Evolutionary conservation across 2,888 invertebrate genomes (phyloP).

Genomic region (Sphaeridia pumilis): DNA sequence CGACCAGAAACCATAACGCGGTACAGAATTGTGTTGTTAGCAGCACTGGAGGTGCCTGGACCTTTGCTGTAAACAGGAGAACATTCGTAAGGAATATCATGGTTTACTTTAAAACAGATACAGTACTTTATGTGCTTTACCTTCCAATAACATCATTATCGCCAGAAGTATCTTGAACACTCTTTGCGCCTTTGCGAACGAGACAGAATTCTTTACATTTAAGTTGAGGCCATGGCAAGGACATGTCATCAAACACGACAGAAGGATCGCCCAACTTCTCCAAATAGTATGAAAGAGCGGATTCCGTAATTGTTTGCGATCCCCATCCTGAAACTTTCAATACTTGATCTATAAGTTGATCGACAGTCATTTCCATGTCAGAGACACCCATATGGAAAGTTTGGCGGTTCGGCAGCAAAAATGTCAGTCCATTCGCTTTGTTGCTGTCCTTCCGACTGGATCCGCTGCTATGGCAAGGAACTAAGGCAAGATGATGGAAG

Average conservation of each 20-base stretch:
- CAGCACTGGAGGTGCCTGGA: background rate
- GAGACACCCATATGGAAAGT: conserved; percentile 22
- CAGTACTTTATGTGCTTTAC: too few species aligned
- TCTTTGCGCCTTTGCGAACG: conserved; percentile 35
- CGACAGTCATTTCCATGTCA: conserved; percentile 21
- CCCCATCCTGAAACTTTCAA: conserved; percentile 31
- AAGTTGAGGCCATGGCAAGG: conserved; percentile 18
- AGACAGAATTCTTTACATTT: conserved; percentile 35
- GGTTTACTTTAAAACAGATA: background rate
- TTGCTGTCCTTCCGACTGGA: conserved; percentile 3
- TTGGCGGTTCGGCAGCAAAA: conserved; percentile 30
- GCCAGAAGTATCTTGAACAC: conserved; percentile 24
- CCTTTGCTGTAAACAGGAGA: background rate
- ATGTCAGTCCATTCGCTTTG: conserved; percentile 19
- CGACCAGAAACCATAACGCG: conserved; percentile 33
- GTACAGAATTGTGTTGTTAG: too few species aligned
- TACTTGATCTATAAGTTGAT: conserved; percentile 23
- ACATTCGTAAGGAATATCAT: background rate
- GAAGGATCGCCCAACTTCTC: conserved; percentile 31
- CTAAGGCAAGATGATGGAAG: conserved; percentile 75
- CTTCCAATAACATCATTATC: conserved; percentile 16
- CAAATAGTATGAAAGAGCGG: conserved; percentile 27
- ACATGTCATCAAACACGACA: conserved; percentile 22
- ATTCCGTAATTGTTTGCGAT: conserved; percentile 2
- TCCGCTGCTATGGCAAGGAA: conserved; percentile 49